A percentile compares a stretch with the other conserved stretches of the same genome.
Conservation (phyloP, 2,797 vertebrate species). For the Sebastes reedi region DNA sequence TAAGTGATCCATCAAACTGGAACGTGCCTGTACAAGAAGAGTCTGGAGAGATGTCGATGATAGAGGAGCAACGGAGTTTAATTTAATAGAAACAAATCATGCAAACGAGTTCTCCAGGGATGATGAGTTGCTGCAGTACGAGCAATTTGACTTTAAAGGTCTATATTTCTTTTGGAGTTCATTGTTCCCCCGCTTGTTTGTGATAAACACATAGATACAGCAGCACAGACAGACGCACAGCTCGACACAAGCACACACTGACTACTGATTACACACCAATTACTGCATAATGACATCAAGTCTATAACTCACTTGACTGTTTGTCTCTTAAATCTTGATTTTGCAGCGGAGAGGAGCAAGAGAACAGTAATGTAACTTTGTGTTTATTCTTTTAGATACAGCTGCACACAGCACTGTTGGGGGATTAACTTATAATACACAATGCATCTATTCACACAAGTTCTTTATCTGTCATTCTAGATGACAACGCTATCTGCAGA, state of each 20-base stretch:
- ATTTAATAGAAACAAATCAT: neutral
- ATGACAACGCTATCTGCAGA: slow-evolving; percentile 11
- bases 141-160: neutral
- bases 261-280: slow-evolving; percentile 28
- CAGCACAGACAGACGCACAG: neutral
- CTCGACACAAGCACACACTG: neutral
- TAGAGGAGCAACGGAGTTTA: neutral
- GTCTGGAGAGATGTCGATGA: neutral
- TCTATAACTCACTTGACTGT: slow-evolving; percentile 47
- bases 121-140: neutral
- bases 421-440: slow-evolving; percentile 14
- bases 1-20: slow-evolving; percentile 7
- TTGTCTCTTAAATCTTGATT: slow-evolving; percentile 41
- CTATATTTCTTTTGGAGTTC: neutral
- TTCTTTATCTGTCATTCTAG: slow-evolving; percentile 30
- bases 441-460: slow-evolving; percentile 48
- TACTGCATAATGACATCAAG: slow-evolving; percentile 31
- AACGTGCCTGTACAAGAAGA: neutral
- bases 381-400: neutral
- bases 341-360: slow-evolving; percentile 15
- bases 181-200: slow-evolving; percentile 45
- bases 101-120: neutral
- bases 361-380: slow-evolving; percentile 20
- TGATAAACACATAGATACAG: slow-evolving; percentile 60
- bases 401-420: neutral